Evolutionary conservation across 2,113 vertebrate genomes (phyloP).

Genomic region (Tragelaphus strepsiceros): DNA sequence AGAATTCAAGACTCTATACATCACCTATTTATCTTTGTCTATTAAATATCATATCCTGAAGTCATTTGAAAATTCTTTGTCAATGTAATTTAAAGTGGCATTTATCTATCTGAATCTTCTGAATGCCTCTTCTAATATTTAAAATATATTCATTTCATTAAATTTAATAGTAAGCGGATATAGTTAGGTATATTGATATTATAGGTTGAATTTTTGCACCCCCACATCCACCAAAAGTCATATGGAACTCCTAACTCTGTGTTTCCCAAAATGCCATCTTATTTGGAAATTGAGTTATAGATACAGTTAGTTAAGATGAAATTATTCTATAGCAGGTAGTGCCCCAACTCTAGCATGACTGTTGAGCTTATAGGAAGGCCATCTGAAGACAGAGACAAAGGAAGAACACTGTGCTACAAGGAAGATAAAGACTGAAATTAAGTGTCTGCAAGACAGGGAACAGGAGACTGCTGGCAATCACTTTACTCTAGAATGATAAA

Average conservation of each 20-base stretch:
- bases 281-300: neutral
- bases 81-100: neutral
- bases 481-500: neutral
- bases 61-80: neutral
- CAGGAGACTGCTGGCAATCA: neutral
- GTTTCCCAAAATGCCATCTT: neutral
- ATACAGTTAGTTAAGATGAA: neutral
- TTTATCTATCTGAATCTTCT: neutral
- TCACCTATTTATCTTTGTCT: neutral
- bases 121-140: neutral
- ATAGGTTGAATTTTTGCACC: neutral
- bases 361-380: neutral
- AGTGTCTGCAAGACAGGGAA: neutral
- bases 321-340: neutral
- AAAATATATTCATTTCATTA: neutral
- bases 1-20: neutral
- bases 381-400: neutral
- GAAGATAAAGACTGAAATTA: neutral
- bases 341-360: neutral
- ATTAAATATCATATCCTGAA: neutral
- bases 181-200: neutral
- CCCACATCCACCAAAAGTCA: neutral
- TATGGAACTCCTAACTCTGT: neutral
- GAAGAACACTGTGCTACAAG: neutral
- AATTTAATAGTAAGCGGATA: neutral